These are phyloP conservation scores for Reinhardtius hippoglossoides DNA, from an alignment of 2,113 vertebrate genomes.

Conservation along the genomic window DNA sequence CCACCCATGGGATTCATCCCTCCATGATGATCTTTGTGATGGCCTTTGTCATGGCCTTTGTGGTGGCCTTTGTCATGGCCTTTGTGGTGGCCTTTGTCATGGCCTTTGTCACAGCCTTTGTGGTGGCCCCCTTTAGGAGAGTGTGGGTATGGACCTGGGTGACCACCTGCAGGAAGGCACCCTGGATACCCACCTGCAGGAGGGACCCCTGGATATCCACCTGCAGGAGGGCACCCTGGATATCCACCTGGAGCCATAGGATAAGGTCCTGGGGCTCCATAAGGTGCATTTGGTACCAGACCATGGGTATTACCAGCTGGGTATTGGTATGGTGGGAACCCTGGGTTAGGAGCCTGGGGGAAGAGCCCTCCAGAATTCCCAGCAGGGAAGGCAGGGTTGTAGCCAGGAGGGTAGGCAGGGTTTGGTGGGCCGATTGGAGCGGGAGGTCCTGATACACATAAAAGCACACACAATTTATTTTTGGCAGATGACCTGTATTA, in stretches of 20 bases:
- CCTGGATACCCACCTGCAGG: slow-evolving; percentile 67
- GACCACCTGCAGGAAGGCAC: slow-evolving; percentile 65
- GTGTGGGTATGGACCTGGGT: slow-evolving; percentile 73
- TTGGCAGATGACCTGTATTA: not conserved
- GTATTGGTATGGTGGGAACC: slow-evolving; percentile 66
- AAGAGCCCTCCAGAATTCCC: slow-evolving; percentile 55
- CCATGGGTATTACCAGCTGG: slow-evolving; percentile 68
- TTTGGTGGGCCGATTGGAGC: slow-evolving; percentile 56
- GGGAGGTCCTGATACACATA: slow-evolving; percentile 67
- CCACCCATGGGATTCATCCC: slow-evolving; percentile 66
- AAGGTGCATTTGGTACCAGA: slow-evolving; percentile 62
- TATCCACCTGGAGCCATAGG: slow-evolving; percentile 63
- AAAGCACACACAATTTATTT: not conserved
- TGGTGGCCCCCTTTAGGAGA: slow-evolving; percentile 67
- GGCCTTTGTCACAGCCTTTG: slow-evolving; percentile 50
- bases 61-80: slow-evolving; percentile 39
- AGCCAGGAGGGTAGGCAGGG: slow-evolving; percentile 69
- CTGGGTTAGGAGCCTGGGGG: slow-evolving; percentile 68
- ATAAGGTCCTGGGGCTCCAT: slow-evolving; percentile 33
- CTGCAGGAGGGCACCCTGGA: slow-evolving; percentile 65
- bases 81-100: slow-evolving; percentile 27
- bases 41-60: not conserved
- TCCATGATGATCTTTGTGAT: slow-evolving; percentile 44
- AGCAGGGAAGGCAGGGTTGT: slow-evolving; percentile 74
- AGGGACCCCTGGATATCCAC: no score